Percentiles rank a stretch among this genome's conserved stretches.
Evolutionary conservation across 2,888 invertebrate species (phyloP).

Genomic region (Drosophila suboccidentalis): DNA sequence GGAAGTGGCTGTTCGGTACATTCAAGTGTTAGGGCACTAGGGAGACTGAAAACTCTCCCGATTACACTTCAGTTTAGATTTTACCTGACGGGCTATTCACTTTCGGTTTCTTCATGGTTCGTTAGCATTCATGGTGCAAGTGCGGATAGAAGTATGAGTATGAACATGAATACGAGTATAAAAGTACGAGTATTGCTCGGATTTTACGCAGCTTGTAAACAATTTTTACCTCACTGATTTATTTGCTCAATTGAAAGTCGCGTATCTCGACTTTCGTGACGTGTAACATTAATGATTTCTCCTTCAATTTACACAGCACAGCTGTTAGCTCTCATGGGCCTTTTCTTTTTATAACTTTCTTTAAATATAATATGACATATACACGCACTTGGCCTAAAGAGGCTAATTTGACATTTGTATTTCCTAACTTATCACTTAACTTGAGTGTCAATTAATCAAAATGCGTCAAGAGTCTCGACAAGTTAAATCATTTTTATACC

Average conservation of each 20-base stretch:
- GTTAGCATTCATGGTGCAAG: slow-evolving; percentile 59
- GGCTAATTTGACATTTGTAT: slow-evolving; percentile 11
- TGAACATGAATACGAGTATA: background rate
- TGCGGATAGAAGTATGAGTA: background rate
- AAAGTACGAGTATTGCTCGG: slow-evolving; percentile 5
- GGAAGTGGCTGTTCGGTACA: slow-evolving; percentile 18
- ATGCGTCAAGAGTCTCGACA: slow-evolving; percentile 11
- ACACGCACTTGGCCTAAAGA: slow-evolving; percentile 15
- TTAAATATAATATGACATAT: slow-evolving; percentile 7
- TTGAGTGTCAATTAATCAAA: slow-evolving; percentile 38
- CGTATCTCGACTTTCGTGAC: slow-evolving; percentile 17
- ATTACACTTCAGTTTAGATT: slow-evolving; percentile 18
- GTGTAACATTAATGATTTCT: background rate
- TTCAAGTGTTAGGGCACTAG: slow-evolving; percentile 8
- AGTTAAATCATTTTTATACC: background rate
- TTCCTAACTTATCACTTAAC: slow-evolving; percentile 11
- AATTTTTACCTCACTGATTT: slow-evolving; percentile 70
- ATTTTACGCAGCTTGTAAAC: slow-evolving; percentile 40
- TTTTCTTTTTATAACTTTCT: background rate
- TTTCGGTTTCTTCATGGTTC: slow-evolving; percentile 48
- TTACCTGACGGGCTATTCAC: slow-evolving; percentile 28
- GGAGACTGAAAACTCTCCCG: slow-evolving; percentile 1
- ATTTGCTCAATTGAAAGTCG: slow-evolving; percentile 65
- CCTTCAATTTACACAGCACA: background rate
- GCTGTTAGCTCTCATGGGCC: slow-evolving; percentile 5